Evolutionary conservation across 2,888 invertebrate genomes (phyloP).

Genomic region (Xestia xanthographa): DNA sequence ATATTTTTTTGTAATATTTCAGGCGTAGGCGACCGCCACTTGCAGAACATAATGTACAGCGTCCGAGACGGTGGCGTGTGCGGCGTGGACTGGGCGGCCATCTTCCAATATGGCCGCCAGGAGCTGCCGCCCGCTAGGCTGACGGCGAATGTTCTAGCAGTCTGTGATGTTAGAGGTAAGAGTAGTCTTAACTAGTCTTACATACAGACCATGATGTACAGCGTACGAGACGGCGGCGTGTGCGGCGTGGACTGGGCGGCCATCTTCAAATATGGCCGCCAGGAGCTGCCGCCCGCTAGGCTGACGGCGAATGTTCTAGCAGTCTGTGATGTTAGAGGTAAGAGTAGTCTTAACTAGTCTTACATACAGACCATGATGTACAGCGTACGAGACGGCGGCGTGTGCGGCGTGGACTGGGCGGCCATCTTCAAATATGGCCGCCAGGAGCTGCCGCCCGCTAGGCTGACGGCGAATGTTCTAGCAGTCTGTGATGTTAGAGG

Average conservation of each 20-base stretch:
- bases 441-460: slow-evolving; percentile 74
- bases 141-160: slow-evolving; percentile 74
- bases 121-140: slow-evolving; percentile 78
- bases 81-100: slow-evolving; percentile 78
- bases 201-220: slow-evolving; percentile 75
- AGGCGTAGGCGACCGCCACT: slow-evolving; percentile 83
- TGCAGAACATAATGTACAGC: slow-evolving; percentile 77
- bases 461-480: slow-evolving; percentile 75
- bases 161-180: slow-evolving; percentile 56
- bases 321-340: slow-evolving; percentile 58
- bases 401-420: slow-evolving; percentile 75
- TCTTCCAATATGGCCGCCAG: slow-evolving; percentile 69
- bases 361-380: slow-evolving; percentile 75
- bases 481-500: slow-evolving; percentile 66
- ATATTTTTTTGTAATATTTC: background rate
- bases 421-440: slow-evolving; percentile 69
- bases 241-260: slow-evolving; percentile 74
- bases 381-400: slow-evolving; percentile 64
- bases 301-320: slow-evolving; percentile 76
- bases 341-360: background rate
- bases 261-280: slow-evolving; percentile 67
- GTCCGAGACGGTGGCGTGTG: slow-evolving; percentile 69
- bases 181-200: background rate
- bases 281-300: slow-evolving; percentile 76
- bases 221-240: slow-evolving; percentile 67